phyloP scores from a whole-genome alignment of 64 coral and sea anemone genomes.

The Pocillopora damicornis region DNA sequence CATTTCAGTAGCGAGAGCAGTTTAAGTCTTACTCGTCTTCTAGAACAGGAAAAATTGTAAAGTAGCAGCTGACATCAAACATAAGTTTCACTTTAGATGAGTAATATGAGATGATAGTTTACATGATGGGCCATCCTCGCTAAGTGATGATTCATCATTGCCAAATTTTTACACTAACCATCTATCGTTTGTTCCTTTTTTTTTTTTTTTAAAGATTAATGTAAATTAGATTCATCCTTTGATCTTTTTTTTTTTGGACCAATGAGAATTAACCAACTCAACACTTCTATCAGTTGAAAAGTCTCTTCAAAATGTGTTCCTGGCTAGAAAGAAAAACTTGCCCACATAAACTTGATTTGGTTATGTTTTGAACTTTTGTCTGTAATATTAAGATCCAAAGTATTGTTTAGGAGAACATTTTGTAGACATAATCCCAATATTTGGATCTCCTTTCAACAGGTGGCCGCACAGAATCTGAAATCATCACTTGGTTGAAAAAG shows the following conservation, averaged over 20 bases:
- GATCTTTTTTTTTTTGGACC: background rate
- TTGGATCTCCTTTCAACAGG: conserved; percentile 27
- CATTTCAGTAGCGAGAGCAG: no score
- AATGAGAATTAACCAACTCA: background rate
- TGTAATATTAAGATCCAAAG: no score
- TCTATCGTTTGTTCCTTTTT: background rate
- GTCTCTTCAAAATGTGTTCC: no score
- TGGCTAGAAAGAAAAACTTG: no score
- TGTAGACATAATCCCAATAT: no score
- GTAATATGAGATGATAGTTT: background rate
- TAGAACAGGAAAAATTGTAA: no score
- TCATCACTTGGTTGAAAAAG: conserved; percentile 84
- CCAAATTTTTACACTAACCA: background rate
- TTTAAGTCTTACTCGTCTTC: no score
- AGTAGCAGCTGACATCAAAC: no score
- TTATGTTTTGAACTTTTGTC: background rate
- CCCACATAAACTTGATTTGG: no score
- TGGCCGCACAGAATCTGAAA: conserved; percentile 80
- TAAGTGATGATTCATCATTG: conserved; percentile 16
- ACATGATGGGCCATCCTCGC: background rate
- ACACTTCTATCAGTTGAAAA: background rate
- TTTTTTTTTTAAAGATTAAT: background rate
- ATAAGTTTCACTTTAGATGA: no score
- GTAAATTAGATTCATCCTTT: background rate
- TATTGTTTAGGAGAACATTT: no score